Conservation (phyloP, 1,140 invertebrate species). For the Bombyx mori region DNA sequence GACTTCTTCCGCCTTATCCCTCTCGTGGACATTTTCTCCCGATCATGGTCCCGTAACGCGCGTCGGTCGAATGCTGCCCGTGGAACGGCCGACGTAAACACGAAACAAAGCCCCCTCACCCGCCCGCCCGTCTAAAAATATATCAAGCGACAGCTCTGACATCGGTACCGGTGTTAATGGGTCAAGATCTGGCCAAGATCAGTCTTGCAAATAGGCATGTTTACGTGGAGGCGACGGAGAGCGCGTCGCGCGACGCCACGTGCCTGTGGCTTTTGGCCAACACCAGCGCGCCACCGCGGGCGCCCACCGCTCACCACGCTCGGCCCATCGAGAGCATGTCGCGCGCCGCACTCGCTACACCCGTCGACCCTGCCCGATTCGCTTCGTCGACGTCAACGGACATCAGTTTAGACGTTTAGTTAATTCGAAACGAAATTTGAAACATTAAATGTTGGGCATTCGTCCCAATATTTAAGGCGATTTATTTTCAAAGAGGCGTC, state of each 20-base stretch:
- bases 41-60: slow-evolving; percentile 29
- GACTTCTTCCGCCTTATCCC: slow-evolving; percentile 91
- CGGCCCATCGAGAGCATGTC: too few species aligned
- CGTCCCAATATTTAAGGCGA: too few species aligned
- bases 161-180: slow-evolving; percentile 59
- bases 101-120: slow-evolving; percentile 33
- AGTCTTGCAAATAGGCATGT: slow-evolving; percentile 55
- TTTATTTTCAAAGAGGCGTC: too few species aligned
- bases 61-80: slow-evolving; percentile 27
- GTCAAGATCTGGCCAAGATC: slow-evolving; percentile 70
- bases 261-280: slow-evolving; percentile 22
- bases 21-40: slow-evolving; percentile 73
- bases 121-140: slow-evolving; percentile 51
- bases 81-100: slow-evolving; percentile 22
- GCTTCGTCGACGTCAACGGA: too few species aligned
- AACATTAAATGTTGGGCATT: too few species aligned
- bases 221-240: slow-evolving; percentile 32
- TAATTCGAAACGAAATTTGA: too few species aligned
- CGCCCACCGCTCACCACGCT: neutral
- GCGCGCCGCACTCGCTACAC: too few species aligned
- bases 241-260: neutral
- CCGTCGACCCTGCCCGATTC: too few species aligned
- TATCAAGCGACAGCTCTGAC: slow-evolving; percentile 53
- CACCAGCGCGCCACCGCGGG: slow-evolving; percentile 10
- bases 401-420: too few species aligned